Evolutionary conservation across 2,797 vertebrate species (phyloP), one percentile per base, ranked within the genome.

Genomic region (Typhlichthys subterraneus): DNA sequence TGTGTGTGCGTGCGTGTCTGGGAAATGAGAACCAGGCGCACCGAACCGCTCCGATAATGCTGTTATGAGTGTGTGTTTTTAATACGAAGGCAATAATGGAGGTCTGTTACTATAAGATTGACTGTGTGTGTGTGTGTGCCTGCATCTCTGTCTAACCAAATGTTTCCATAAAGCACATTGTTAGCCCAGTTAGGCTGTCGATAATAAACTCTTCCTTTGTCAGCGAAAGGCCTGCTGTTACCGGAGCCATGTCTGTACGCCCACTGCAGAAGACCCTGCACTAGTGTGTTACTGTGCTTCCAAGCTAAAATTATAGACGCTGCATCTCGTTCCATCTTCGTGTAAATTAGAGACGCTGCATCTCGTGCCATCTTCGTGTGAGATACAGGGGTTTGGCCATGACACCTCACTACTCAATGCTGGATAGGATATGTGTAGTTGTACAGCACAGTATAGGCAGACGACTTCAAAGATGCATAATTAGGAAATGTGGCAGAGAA

Each of bases 121-220:
- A 61, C 58, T 69, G 67, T 64, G 75, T 63, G 60, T 79, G 72
- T 71, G 76, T 58, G 42, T 53, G 49, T 53, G 50, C 53, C 63
- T 55, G 61, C 51, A 61, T 59, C 65, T 53, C 56, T 56, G 66
- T 63, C 33, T 42, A 67, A 71, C 68, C 63, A 76, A 88, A 87
- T 87, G 87, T 87, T 90, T 85, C 84, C 82, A 84, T 88, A 75
- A 87, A 88, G 85, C 76, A 72, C 80, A 82, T 82, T 85, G 83
- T 86, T 83, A 73, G 79, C 51, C 1, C 57, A 83, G 80, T 84
- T 63, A 80, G 72, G 68, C 64, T 3, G n/a, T 67, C 49, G 59
- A 79, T 85, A 87, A 85, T 84, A 77, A 88, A 86, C 77, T 83
- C 82, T 84, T 87, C 85, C 80, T 87, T 75, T 77, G 77, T 79